Conservation (phyloP, 2,113 vertebrate genomes). For the Monarcha castaneiventris region DNA sequence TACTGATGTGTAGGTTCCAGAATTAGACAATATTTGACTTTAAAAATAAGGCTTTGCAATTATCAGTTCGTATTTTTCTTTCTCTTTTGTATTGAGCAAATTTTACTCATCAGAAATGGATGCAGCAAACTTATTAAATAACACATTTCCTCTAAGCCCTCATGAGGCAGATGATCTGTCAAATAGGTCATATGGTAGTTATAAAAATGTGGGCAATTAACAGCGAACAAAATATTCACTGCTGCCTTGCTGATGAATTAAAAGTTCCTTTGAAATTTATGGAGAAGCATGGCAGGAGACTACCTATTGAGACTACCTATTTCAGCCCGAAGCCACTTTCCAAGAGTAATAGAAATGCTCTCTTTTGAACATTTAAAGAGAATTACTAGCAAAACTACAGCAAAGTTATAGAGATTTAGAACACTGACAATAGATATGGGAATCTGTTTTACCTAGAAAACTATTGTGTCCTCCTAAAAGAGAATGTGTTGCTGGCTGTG, state of each 20-base stretch:
- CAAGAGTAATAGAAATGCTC: not conserved
- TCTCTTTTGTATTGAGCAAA: not conserved
- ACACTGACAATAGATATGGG: not conserved
- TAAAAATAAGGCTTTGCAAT: not conserved
- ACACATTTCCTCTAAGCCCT: not conserved
- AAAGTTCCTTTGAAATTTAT: not conserved
- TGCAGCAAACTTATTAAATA: not conserved
- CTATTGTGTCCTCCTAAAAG: not conserved
- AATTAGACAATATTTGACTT: not conserved
- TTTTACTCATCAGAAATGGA: not conserved
- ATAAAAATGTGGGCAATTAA: not conserved
- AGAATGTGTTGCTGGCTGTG: not conserved
- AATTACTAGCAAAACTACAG: not conserved
- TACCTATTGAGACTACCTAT: not conserved
- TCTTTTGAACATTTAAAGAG: not conserved
- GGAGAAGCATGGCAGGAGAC: not conserved
- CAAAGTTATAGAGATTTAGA: not conserved
- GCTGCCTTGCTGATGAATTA: not conserved
- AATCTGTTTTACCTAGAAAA: not conserved
- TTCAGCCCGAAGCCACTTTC: not conserved
- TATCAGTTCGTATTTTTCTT: not conserved
- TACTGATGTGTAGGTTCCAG: not conserved
- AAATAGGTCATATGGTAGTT: not conserved
- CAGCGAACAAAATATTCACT: not conserved
- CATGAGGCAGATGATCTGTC: not conserved